phyloP scores from a whole-genome alignment of 2,888 invertebrate species.

The Oscheius sp. region DNA sequence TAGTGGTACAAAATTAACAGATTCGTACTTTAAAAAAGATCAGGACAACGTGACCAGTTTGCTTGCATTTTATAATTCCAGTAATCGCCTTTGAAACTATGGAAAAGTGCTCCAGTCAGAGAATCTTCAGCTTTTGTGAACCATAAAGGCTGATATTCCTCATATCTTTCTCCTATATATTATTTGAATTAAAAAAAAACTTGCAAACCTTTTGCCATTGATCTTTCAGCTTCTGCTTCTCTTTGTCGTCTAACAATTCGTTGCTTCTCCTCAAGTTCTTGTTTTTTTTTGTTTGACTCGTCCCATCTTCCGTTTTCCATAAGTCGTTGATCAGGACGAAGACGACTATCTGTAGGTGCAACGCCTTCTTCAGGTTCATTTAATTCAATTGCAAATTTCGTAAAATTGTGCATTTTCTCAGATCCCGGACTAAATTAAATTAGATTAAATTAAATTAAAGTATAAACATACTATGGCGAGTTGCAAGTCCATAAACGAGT shows the following conservation, averaged over 20 bases:
- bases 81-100: constrained; percentile 82
- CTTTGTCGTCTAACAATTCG: constrained; percentile 81
- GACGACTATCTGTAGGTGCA: constrained; percentile 91
- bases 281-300: constrained; percentile 79
- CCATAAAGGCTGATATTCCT: constrained; percentile 85
- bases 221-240: constrained; percentile 82
- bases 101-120: constrained; percentile 49
- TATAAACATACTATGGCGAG: constrained; percentile 74
- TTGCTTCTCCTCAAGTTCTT: constrained; percentile 93
- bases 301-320: constrained; percentile 91
- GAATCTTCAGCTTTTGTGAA: constrained; percentile 78
- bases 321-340: constrained; percentile 92
- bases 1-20: no score
- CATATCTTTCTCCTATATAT: constrained; percentile 75
- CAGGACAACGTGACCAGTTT: constrained; percentile 90
- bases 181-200: background rate
- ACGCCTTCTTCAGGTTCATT: constrained; percentile 92
- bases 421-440: constrained; percentile 75
- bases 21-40: constrained; percentile 80
- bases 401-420: constrained; percentile 90
- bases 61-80: constrained; percentile 88
- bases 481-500: constrained; percentile 86
- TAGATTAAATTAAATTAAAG: background rate
- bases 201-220: constrained; percentile 72
- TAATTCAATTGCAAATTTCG: constrained; percentile 90